Percentiles rank a stretch among this genome's conserved stretches.
phyloP scores from a whole-genome alignment of 1,140 invertebrate species.

The Leptopilina clavipes region DNA sequence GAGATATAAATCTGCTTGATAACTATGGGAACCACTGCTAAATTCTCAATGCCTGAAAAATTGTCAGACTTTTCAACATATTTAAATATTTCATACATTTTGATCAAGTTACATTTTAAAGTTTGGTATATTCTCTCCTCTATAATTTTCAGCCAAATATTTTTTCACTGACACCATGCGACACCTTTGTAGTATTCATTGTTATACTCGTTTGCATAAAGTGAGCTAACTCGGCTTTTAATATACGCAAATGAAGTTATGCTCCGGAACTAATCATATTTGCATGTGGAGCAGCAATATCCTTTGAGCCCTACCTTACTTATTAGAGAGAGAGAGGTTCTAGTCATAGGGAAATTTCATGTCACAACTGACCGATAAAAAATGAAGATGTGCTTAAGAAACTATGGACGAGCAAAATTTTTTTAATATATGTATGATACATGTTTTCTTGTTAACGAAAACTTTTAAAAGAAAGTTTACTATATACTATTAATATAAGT shows the following conservation, averaged over 20 bases:
- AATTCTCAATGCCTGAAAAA: no score
- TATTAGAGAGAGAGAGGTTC: constrained; percentile 49
- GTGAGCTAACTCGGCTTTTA: constrained; percentile 67
- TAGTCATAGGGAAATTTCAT: constrained; percentile 53
- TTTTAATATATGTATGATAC: no score
- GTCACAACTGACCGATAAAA: constrained; percentile 30
- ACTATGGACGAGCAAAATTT: not conserved
- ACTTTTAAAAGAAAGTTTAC: no score
- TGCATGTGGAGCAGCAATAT: constrained; percentile 70
- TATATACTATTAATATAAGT: no score
- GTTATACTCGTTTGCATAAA: constrained; percentile 64
- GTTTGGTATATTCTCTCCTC: constrained; percentile 35
- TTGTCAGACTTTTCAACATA: no score
- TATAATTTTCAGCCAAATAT: constrained; percentile 54
- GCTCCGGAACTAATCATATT: constrained; percentile 72
- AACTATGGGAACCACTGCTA: no score
- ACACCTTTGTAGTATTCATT: constrained; percentile 43
- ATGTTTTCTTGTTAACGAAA: no score
- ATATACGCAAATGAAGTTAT: constrained; percentile 73
- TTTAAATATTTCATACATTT: constrained; percentile 34
- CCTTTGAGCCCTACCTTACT: constrained; percentile 63
- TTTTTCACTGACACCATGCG: constrained; percentile 43
- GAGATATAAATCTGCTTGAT: constrained; percentile 37
- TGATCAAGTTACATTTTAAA: not conserved
- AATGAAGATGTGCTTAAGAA: not conserved